Evolutionary conservation across 1,140 invertebrate species (phyloP), one percentile per base, ranked within the genome.

Genomic region (Cydia splendana): DNA sequence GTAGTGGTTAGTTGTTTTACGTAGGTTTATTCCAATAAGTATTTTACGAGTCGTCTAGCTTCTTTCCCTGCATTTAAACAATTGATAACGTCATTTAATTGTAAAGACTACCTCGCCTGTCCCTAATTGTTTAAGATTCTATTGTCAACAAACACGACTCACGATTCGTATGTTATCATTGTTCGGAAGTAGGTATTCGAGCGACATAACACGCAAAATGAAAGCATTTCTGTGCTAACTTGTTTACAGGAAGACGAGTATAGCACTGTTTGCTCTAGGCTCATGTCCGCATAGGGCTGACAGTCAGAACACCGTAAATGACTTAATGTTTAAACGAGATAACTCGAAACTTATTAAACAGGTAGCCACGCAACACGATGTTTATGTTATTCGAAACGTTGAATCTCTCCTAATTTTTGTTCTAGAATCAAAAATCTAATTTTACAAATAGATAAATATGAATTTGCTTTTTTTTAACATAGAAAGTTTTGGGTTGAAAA

Each of bases 231-330:
- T 71, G 67, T 71, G 20, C 67, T 38, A 71, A 42, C 67, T 71
- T 71, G 67, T 71, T 71, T 71, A 71, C 67, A 71, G 67, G 67
- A 71, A 71, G 67, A 10, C n/a, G 18, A 18, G 30, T 71, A n/a
- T 13, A 34, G 30, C 65, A 34, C n/a, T 71, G 67, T 71, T 71
- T 71, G 67, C 67, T 69, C 15, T 69, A 1, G 65, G 65, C 65
- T 71, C 67, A 71, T 71, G 65, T 69, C 65, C 67, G 34, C 34
- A 38, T 18, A 71, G 67, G 67, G 67, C 67, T 71, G 67, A 71
- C 67, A 42, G n/a, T 57, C 30, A 15, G 13, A 71, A n/a, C 34
- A 71, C 57, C n/a, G 57, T 24, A 67, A 67, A 34, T 71, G 38
- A n/a, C 30, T 71, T 34, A 71, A 71, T 71, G 10, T 71, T 71